A percentile compares a stretch with the other conserved stretches of the same genome.
Evolutionary conservation across 1,140 invertebrate genomes (phyloP).

Genomic region (Diachasmimorpha longicaudata): DNA sequence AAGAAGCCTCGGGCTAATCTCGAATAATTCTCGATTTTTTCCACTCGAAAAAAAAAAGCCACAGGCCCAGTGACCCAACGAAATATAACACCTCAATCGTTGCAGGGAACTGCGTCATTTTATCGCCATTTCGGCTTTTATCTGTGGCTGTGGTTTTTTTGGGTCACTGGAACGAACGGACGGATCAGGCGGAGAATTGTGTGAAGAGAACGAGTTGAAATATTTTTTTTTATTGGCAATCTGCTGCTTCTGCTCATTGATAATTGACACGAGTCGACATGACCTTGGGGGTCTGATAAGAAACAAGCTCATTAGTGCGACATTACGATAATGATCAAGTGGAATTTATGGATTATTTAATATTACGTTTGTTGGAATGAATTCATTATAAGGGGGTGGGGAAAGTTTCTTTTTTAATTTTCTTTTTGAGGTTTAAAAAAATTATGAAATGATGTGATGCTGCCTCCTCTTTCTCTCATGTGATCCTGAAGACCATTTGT

Average conservation of each 20-base stretch:
- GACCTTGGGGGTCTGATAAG: background rate
- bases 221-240: too few relatives aligned
- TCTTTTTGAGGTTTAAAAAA: too few relatives aligned
- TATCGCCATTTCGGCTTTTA: background rate
- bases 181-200: background rate
- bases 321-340: too few relatives aligned
- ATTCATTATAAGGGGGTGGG: too few relatives aligned
- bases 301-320: too few relatives aligned
- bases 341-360: too few relatives aligned
- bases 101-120: background rate
- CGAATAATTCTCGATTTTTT: slow-evolving; percentile 32
- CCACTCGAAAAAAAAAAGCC: slow-evolving; percentile 7
- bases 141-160: background rate
- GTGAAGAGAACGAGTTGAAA: background rate
- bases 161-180: background rate
- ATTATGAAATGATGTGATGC: too few relatives aligned
- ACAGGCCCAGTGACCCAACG: background rate
- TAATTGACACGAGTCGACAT: background rate
- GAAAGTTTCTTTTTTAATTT: too few relatives aligned
- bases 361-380: too few relatives aligned
- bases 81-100: background rate
- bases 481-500: too few relatives aligned
- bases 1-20: slow-evolving; percentile 31
- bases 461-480: too few relatives aligned
- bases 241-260: background rate